Evolutionary conservation across 2,113 vertebrate genomes (phyloP).

Genomic region (Tonatia bakeri): DNA sequence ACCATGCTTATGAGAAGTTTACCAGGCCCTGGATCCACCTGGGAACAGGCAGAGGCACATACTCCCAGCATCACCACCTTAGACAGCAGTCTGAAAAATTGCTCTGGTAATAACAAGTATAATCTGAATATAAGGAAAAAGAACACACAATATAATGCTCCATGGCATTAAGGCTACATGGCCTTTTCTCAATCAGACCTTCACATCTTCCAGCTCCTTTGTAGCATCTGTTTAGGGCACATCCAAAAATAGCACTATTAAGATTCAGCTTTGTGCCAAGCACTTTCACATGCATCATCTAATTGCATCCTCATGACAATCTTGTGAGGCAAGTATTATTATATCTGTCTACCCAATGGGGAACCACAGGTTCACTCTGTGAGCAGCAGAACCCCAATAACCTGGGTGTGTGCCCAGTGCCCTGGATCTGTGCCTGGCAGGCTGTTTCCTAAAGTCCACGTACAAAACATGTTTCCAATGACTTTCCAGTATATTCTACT

Average conservation of each 20-base stretch:
- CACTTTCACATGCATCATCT: constrained; percentile 25
- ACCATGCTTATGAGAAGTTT: not conserved
- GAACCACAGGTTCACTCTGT: not conserved
- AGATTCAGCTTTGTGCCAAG: constrained; percentile 16
- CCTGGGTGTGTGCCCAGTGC: not conserved
- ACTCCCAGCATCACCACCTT: not conserved
- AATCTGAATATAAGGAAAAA: not conserved
- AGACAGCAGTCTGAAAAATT: not conserved
- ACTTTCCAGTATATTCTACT: not conserved
- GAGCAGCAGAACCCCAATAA: not conserved
- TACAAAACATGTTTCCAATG: not conserved
- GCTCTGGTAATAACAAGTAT: constrained; percentile 6
- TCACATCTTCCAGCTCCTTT: constrained; percentile 3
- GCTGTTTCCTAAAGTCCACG: constrained; percentile 23
- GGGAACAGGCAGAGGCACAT: not conserved
- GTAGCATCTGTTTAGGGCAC: constrained; percentile 39
- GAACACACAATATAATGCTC: not conserved
- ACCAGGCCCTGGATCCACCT: not conserved
- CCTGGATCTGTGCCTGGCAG: not conserved
- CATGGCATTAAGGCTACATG: not conserved
- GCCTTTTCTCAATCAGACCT: not conserved
- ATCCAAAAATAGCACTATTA: constrained; percentile 39
- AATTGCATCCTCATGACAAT: constrained; percentile 44
- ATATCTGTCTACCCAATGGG: not conserved
- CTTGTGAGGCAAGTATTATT: not conserved